These are phyloP conservation scores for Drosophila dunni DNA, from an alignment of 1,140 invertebrate species.

Conservation along the genomic window DNA sequence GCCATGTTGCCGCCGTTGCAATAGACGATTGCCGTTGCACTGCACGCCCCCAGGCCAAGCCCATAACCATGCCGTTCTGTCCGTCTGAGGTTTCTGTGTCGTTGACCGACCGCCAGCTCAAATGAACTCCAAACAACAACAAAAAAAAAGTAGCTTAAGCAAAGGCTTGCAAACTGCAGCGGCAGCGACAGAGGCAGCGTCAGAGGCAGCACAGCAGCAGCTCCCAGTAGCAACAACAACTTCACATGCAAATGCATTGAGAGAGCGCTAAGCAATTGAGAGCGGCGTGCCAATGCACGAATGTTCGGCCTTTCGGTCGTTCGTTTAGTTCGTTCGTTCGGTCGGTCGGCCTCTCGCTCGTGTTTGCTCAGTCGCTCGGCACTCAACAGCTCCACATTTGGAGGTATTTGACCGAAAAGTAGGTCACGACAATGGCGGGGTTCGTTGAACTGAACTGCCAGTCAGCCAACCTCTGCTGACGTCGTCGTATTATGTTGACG, in stretches of 20 bases:
- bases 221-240: slow-evolving; percentile 44
- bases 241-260: slow-evolving; percentile 79
- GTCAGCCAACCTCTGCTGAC: slow-evolving; percentile 64
- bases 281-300: slow-evolving; percentile 32
- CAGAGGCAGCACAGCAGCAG: not conserved
- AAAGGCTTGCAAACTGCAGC: slow-evolving; percentile 59
- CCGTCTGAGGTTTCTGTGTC: slow-evolving; percentile 80
- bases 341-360: slow-evolving; percentile 33
- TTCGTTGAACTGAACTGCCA: slow-evolving; percentile 84
- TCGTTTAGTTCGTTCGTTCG: slow-evolving; percentile 1
- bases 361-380: slow-evolving; percentile 25
- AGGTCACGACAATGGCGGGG: slow-evolving; percentile 84
- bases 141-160: slow-evolving; percentile 51
- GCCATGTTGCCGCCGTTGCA: slow-evolving; percentile 29
- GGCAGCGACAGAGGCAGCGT: slow-evolving; percentile 43
- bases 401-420: slow-evolving; percentile 84
- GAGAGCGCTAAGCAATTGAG: slow-evolving; percentile 50
- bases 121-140: slow-evolving; percentile 68
- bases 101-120: slow-evolving; percentile 81
- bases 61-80: slow-evolving; percentile 78
- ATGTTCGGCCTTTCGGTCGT: slow-evolving; percentile 23
- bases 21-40: slow-evolving; percentile 10
- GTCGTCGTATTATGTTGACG: slow-evolving; percentile 59
- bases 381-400: slow-evolving; percentile 79
- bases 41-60: slow-evolving; percentile 78